Evolutionary conservation across 2,797 vertebrate species (phyloP).

Genomic region (Pantherophis vulpinus): DNA sequence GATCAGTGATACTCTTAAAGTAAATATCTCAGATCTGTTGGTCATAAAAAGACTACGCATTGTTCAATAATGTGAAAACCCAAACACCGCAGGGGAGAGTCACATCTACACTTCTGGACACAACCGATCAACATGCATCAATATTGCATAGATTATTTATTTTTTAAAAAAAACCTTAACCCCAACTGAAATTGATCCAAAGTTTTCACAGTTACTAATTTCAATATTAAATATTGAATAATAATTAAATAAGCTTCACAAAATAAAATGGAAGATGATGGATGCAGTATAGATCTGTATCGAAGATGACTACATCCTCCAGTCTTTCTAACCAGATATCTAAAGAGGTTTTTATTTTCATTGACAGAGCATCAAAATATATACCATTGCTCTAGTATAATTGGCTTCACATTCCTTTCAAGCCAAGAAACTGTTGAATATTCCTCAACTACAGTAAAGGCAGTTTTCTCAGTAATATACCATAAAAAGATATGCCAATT

Average conservation of each 20-base stretch:
- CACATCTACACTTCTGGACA: neutral
- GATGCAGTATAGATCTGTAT: neutral
- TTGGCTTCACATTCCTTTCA: constrained; percentile 4
- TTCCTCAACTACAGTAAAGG: neutral
- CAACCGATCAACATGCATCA: accelerated
- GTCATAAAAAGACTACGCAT: neutral
- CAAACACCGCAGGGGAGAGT: neutral
- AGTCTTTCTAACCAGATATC: constrained; percentile 1
- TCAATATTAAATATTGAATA: neutral
- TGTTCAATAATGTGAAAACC: neutral
- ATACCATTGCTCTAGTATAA: constrained; percentile 3
- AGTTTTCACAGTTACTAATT: neutral
- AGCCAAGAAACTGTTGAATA: neutral
- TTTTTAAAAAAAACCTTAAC: neutral
- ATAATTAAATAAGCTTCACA: neutral
- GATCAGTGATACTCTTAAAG: neutral
- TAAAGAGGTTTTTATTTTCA: neutral
- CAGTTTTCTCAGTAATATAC: neutral
- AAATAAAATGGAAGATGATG: neutral
- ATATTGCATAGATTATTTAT: neutral
- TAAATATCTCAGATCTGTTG: constrained; percentile 32
- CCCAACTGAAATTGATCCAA: neutral
- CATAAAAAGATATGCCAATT: neutral
- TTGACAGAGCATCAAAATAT: neutral
- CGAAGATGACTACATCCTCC: neutral